Evolutionary conservation across 2,113 vertebrate species (phyloP), one percentile per base, ranked within the genome.

Genomic region (Galbula dea): DNA sequence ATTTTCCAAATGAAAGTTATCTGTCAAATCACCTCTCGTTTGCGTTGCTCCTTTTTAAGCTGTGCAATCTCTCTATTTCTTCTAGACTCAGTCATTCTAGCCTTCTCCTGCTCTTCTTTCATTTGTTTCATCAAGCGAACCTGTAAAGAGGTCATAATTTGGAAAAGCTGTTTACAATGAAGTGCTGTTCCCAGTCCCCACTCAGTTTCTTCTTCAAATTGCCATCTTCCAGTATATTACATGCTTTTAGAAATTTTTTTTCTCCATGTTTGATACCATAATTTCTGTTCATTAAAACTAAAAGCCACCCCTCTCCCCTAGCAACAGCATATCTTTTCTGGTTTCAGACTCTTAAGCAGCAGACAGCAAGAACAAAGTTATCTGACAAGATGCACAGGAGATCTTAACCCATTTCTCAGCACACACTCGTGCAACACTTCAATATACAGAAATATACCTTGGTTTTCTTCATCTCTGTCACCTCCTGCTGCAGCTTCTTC

Each of bases 61-160:
- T 99, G 98, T 29, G 99, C 98, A 49, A 99, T 99, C 97, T 99
- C 99, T 94, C 99, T 96, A 48, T 98, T 99, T 95, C 99, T 98
- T 85, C 98, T 98, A 81, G 98, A 98, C 91, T 99, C 99, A 8
- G 98, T 96, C 91, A 98, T 96, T 80, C 99, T 96, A 88, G 98
- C 99, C 92, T 98, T 98, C 94, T 99, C 99, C 97, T 99, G 99
- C 68, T 99, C 99, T 94, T 99, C 99, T 94, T 99, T 99, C 99
- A 99, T 99, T 97, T 99, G 99, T 74, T 99, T 99, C 99, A 99
- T 99, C 89, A 99, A 97, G 21, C 97, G 97, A 96, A 99, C 99
- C 99, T 99, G 83, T 68, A 86, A 76, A 93, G 66, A 91, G 24
- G 34, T 11, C 46, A 77, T 30, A 59, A 86, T 24, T 95, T 78